Conservation (phyloP, 2,113 vertebrate genomes). For the Lepus americanus region DNA sequence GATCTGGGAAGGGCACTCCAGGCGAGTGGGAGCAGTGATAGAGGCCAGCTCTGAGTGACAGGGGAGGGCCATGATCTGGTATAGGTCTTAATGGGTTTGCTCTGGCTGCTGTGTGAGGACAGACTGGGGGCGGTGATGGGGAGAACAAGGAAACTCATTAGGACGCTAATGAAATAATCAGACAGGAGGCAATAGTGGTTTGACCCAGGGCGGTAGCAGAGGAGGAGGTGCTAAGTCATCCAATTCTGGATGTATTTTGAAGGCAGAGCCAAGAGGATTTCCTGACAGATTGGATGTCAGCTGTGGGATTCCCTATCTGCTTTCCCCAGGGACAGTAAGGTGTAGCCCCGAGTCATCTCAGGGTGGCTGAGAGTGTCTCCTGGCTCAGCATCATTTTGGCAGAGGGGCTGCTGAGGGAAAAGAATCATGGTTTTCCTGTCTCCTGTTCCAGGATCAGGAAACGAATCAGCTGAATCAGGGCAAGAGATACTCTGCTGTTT, state of each 20-base stretch:
- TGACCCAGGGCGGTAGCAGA: not conserved
- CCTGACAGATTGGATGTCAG: slow-evolving; percentile 70
- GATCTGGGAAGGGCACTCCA: not conserved
- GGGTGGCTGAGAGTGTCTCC: slow-evolving; percentile 25
- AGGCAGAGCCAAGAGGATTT: slow-evolving; percentile 76
- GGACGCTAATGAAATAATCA: not conserved
- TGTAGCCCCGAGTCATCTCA: slow-evolving; percentile 42
- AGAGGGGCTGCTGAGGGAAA: slow-evolving; percentile 25
- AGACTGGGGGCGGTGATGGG: too few relatives aligned
- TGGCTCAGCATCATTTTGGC: not conserved
- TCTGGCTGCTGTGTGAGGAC: not conserved
- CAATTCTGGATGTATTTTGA: slow-evolving; percentile 33
- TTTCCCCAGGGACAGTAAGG: slow-evolving; percentile 27
- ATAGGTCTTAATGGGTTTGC: not conserved
- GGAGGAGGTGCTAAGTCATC: not conserved
- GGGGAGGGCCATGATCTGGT: not conserved
- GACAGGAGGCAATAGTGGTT: not conserved
- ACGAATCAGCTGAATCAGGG: not conserved
- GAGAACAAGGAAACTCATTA: not conserved
- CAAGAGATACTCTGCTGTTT: not conserved
- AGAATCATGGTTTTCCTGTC: not conserved
- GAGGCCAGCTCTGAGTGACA: not conserved
- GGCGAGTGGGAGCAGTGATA: not conserved
- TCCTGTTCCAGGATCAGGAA: slow-evolving; percentile 14
- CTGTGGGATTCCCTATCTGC: slow-evolving; percentile 68